Percentiles rank a stretch among this genome's conserved stretches.
phyloP scores from a whole-genome alignment of 2,113 vertebrate genomes.

The Apistogramma diplotaenia region DNA sequence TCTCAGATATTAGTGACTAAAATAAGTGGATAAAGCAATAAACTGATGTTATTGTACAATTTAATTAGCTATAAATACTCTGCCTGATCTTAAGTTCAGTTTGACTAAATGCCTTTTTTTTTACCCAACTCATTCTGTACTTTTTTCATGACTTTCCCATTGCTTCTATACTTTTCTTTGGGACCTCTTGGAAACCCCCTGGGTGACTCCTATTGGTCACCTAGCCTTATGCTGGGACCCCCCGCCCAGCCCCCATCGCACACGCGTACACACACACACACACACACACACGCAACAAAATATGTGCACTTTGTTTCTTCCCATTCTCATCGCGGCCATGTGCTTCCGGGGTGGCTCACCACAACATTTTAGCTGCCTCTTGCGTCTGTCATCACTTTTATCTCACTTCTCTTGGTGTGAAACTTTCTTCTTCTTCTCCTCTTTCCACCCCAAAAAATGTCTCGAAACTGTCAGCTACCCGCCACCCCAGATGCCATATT shows the following conservation, averaged over 20 bases:
- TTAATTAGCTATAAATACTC: neutral
- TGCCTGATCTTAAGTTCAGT: neutral
- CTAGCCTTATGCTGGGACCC: slow-evolving; percentile 21
- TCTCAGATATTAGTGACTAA: neutral
- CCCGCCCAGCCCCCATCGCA: neutral
- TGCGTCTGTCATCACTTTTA: slow-evolving; percentile 35
- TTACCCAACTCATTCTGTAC: neutral
- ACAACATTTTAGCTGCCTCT: slow-evolving; percentile 16
- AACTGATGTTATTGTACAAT: neutral
- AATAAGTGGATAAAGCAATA: neutral
- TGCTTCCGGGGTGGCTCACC: slow-evolving; percentile 39
- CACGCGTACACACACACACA: too few species aligned
- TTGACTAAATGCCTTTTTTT: neutral
- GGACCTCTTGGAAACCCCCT: neutral
- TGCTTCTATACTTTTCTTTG: neutral
- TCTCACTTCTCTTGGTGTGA: slow-evolving; percentile 43
- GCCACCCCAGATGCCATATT: slow-evolving; percentile 73
- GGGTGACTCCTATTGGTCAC: neutral
- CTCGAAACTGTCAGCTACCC: slow-evolving; percentile 54
- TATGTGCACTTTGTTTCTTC: slow-evolving; percentile 19
- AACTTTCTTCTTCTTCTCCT: slow-evolving; percentile 30
- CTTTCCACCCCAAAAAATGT: neutral
- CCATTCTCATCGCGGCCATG: slow-evolving; percentile 21
- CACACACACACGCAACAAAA: neutral
- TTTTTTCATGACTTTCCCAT: neutral